Evolutionary conservation across 2,797 vertebrate genomes (phyloP).

Genomic region (Anisognathus igniventris): DNA sequence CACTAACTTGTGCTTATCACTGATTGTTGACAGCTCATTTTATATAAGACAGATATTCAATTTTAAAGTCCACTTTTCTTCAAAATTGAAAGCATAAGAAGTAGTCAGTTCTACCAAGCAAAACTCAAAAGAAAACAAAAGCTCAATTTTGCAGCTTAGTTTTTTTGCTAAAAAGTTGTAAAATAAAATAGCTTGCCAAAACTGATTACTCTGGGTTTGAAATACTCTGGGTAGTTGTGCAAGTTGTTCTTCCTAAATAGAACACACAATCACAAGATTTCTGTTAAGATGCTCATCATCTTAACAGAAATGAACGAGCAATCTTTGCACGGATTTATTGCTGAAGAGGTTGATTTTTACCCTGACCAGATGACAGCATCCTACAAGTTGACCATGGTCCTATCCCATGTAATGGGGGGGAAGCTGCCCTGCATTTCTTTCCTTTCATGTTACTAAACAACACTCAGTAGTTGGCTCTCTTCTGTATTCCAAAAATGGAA

Average conservation of each 20-base stretch:
- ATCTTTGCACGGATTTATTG: neutral
- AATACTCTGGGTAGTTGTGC: neutral
- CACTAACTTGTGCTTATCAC: constrained; percentile 59
- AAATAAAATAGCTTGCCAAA: neutral
- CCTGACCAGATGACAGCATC: neutral
- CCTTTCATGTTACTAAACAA: neutral
- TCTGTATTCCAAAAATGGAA: neutral
- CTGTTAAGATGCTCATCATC: neutral
- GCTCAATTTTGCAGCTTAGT: constrained; percentile 61
- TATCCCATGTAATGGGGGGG: neutral
- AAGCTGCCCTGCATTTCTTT: neutral
- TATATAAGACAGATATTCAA: constrained; percentile 19
- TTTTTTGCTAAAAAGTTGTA: neutral
- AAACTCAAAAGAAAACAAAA: constrained; percentile 43
- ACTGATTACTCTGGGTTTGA: neutral
- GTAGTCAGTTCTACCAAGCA: neutral
- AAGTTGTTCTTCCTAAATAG: neutral
- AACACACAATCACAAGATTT: neutral
- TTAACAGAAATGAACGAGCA: neutral
- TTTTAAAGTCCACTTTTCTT: constrained; percentile 69
- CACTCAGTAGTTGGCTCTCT: neutral
- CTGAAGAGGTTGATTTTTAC: neutral
- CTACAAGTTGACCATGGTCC: neutral
- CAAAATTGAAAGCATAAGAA: constrained; percentile 30
- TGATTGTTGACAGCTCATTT: constrained; percentile 11